These are phyloP conservation scores for Haliaeetus albicilla DNA, from an alignment of 2,797 vertebrate species.

Conservation along the genomic window DNA sequence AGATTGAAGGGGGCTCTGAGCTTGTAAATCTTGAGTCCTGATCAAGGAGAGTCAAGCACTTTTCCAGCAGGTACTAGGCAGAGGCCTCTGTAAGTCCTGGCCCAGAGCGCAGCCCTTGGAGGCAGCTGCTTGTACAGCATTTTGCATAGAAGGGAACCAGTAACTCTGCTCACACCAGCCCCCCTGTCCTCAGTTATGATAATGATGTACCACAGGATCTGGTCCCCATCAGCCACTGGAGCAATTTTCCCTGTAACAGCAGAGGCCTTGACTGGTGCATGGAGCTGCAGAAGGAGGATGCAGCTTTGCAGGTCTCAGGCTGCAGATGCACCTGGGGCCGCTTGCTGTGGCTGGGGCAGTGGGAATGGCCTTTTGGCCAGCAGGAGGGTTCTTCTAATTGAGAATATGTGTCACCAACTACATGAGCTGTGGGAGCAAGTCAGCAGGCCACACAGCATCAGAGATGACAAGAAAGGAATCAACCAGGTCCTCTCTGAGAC, in stretches of 20 bases:
- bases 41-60: background rate
- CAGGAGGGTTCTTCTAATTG: background rate
- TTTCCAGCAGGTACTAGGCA: background rate
- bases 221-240: no score
- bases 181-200: background rate
- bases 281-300: background rate
- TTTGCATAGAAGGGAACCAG: background rate
- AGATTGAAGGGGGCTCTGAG: background rate
- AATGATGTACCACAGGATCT: background rate
- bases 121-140: background rate
- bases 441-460: background rate
- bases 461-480: background rate
- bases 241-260: background rate
- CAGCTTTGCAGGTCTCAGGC: background rate
- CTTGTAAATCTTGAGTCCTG: background rate
- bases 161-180: background rate
- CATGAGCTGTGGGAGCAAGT: background rate
- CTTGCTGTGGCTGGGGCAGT: background rate
- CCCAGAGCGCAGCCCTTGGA: background rate
- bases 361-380: background rate
- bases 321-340: background rate
- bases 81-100: background rate
- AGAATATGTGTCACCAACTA: background rate
- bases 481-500: background rate
- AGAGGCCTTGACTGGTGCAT: accelerated